A percentile compares a stretch with the other conserved stretches of the same genome.
These are phyloP conservation scores for Hyles lineata DNA, from an alignment of 2,888 invertebrate species.

Conservation along the genomic window DNA sequence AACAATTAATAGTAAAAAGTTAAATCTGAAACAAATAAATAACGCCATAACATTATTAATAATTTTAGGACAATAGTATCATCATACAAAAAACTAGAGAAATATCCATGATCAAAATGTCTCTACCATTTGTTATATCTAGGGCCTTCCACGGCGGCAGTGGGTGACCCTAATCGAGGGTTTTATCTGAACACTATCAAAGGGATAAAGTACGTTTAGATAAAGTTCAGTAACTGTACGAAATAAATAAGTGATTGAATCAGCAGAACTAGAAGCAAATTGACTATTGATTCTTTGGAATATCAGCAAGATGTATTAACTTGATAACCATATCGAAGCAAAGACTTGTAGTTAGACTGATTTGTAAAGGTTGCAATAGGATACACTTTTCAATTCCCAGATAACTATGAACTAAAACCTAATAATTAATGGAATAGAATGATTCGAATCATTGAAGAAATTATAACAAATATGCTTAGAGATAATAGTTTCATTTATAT, in stretches of 20 bases:
- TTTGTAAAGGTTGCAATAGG: not conserved
- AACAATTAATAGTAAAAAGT: too few relatives aligned
- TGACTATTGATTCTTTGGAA: not conserved
- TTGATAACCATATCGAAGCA: conserved; percentile 5
- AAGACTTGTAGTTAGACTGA: not conserved
- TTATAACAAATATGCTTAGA: too few relatives aligned
- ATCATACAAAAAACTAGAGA: not conserved
- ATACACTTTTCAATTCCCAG: not conserved
- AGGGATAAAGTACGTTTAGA: conserved; percentile 27
- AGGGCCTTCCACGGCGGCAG: not conserved
- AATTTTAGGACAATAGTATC: not conserved
- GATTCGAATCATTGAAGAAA: too few relatives aligned
- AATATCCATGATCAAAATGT: not conserved
- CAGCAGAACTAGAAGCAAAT: conserved; percentile 4
- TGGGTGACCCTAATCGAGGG: not conserved
- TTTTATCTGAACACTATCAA: conserved; percentile 28
- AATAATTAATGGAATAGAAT: too few relatives aligned
- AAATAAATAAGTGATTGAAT: conserved; percentile 6
- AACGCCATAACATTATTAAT: too few relatives aligned
- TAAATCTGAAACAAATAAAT: too few relatives aligned
- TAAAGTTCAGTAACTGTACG: conserved; percentile 9
- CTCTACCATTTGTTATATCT: not conserved
- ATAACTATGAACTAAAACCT: too few relatives aligned
- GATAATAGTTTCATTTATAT: too few relatives aligned
- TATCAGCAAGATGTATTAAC: not conserved